Evolutionary conservation across 2,113 vertebrate species (phyloP), one percentile per base, ranked within the genome.

Genomic region (Barbus barbus): DNA sequence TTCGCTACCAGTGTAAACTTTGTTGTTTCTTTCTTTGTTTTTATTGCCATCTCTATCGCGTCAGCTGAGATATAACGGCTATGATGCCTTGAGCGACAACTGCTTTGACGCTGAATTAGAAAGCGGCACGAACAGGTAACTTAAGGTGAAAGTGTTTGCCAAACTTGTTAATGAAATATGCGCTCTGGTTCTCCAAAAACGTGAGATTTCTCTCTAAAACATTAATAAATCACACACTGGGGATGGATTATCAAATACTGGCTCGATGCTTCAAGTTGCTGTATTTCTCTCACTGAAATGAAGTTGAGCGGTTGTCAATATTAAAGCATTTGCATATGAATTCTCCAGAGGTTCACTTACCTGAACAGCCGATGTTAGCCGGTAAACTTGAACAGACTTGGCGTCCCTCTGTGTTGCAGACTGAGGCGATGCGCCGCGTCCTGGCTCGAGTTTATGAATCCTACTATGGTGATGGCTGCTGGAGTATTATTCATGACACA

Each of bases 371-470:
- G 38, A 38, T 18, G 60, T 31, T 46, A 28, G n/a, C 60, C 41
- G 78, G 38, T 67, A 26, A 76, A 78, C 74, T 83, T 71, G 56
- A 63, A 20, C 80, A 24, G 63, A 67, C 65, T 69, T 69, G 24
- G 41, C 28, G 71, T 53, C 22, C 12, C 48, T 46, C 61, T 24
- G 60, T 33, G 26, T 60, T 60, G 83, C 84, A 83, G 81, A 81
- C 77, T 77, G 86, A 84, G 78, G 74, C 56, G 83, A 85, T 84
- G 87, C 46, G 36, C 56, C 20, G 53, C 83, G 83, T 81, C 44
- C 85, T 77, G 74, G 26, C 65, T 71, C 11, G 36, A 82, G 20
- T 69, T 56, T 26, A 56, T 46, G 46, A 26, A 71, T 71, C 63
- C 28, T 71, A 82, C 65, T 56, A 82, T 16, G 31, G 7, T 13